Percentiles rank a stretch among this genome's conserved stretches.
Evolutionary conservation across 2,888 invertebrate species (phyloP).

Genomic region (Tenthredo notha): DNA sequence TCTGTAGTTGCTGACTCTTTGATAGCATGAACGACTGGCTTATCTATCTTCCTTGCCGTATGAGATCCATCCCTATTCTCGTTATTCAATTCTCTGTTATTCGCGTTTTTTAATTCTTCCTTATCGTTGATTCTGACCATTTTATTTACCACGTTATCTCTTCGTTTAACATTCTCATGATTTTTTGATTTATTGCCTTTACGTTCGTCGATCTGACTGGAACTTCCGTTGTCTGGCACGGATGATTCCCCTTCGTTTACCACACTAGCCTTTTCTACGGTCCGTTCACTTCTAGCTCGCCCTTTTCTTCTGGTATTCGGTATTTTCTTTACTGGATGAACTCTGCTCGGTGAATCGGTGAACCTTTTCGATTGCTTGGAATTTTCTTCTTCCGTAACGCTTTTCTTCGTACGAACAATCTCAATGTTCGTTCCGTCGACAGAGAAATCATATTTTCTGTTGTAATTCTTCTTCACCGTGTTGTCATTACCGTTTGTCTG

Average conservation of each 20-base stretch:
- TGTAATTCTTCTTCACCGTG: background rate
- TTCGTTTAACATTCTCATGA: background rate
- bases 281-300: conserved; percentile 44
- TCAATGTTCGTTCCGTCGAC: conserved; percentile 25
- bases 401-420: background rate
- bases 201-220: background rate
- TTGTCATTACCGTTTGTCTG: background rate
- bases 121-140: background rate
- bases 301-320: background rate
- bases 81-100: background rate
- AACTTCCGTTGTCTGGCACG: background rate
- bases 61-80: background rate
- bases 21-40: background rate
- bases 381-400: background rate
- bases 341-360: background rate
- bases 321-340: background rate
- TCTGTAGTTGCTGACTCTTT: background rate
- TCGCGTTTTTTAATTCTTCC: background rate
- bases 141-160: background rate
- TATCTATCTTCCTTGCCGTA: background rate
- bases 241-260: conserved; percentile 54
- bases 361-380: background rate
- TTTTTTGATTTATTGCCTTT: background rate
- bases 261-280: background rate
- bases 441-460: conserved; percentile 31